These are phyloP conservation scores for Priocnemis perturbator DNA, from an alignment of 2,888 invertebrate species.

Conservation along the genomic window DNA sequence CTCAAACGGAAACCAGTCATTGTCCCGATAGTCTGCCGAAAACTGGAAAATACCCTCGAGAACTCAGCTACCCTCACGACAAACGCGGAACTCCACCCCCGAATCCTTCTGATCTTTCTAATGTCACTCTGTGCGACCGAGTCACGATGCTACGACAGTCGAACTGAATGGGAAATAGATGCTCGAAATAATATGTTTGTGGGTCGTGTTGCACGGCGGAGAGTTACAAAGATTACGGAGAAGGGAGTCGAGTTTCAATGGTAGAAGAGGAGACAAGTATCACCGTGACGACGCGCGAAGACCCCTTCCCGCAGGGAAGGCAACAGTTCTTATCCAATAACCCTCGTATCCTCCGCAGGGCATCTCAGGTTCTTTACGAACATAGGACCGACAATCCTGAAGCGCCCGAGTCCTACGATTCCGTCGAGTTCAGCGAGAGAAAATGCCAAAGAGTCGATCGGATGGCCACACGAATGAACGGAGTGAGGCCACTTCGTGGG, in stretches of 20 bases:
- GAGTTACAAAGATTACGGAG: too few relatives aligned
- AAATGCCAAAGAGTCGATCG: neutral
- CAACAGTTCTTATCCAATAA: conserved; percentile 18
- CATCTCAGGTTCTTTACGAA: conserved; percentile 46
- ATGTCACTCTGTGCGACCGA: too few relatives aligned
- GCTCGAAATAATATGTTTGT: too few relatives aligned
- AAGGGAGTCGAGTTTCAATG: too few relatives aligned
- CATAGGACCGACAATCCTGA: conserved; percentile 34
- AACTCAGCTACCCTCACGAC: too few relatives aligned
- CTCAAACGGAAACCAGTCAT: too few relatives aligned
- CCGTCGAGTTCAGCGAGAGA: neutral
- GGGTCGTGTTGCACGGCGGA: too few relatives aligned
- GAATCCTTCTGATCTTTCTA: too few relatives aligned
- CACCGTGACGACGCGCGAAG: neutral
- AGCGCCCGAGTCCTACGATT: conserved; percentile 17
- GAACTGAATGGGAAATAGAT: too few relatives aligned
- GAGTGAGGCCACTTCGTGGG: neutral
- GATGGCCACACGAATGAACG: neutral
- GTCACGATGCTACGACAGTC: too few relatives aligned
- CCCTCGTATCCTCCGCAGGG: conserved; percentile 28
- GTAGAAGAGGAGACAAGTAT: too few relatives aligned
- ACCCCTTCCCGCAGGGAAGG: conserved; percentile 36
- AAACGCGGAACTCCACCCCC: too few relatives aligned
- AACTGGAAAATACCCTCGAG: neutral
- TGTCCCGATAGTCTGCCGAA: neutral